A percentile compares a stretch with the other conserved stretches of the same genome.
Evolutionary conservation across 2,797 vertebrate genomes (phyloP).

Genomic region (Lerista edwardsae): DNA sequence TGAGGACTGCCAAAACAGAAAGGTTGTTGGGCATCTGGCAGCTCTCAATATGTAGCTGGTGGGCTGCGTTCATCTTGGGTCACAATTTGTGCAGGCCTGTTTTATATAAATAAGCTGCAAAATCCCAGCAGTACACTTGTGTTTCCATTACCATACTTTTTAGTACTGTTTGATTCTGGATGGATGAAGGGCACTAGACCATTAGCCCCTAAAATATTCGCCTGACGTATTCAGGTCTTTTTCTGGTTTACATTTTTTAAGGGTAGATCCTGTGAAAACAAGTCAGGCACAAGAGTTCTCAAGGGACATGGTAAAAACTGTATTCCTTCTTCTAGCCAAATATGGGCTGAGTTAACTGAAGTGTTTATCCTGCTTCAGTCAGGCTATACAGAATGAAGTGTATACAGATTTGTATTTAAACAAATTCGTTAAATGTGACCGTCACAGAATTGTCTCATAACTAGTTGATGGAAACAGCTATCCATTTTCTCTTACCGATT

Average conservation of each 20-base stretch:
- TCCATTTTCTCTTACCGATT: not conserved
- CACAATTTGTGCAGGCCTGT: constrained; percentile 1
- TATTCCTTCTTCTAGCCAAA: constrained; percentile 15
- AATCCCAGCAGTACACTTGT: constrained; percentile 6
- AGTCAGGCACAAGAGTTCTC: constrained; percentile 32
- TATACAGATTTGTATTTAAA: not conserved
- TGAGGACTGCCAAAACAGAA: not conserved
- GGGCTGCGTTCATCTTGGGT: not conserved
- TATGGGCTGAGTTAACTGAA: constrained; percentile 6
- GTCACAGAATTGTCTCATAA: constrained; percentile 22
- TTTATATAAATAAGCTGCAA: accelerated
- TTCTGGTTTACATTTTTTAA: not conserved
- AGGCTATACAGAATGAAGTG: not conserved
- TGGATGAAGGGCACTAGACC: constrained; percentile 35
- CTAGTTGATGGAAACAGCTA: constrained; percentile 9
- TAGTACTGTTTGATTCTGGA: constrained; percentile 50
- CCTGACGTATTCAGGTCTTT: constrained; percentile 32
- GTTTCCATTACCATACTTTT: constrained; percentile 23
- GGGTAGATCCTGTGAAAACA: constrained; percentile 33
- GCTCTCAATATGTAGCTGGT: not conserved
- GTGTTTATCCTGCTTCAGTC: constrained; percentile 36
- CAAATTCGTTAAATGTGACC: not conserved
- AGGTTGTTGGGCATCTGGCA: not conserved
- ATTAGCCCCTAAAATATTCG: constrained; percentile 35
- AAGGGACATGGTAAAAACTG: constrained; percentile 24